These are phyloP conservation scores for Pseudoips prasinana DNA, from an alignment of 2,888 invertebrate genomes.

Conservation along the genomic window DNA sequence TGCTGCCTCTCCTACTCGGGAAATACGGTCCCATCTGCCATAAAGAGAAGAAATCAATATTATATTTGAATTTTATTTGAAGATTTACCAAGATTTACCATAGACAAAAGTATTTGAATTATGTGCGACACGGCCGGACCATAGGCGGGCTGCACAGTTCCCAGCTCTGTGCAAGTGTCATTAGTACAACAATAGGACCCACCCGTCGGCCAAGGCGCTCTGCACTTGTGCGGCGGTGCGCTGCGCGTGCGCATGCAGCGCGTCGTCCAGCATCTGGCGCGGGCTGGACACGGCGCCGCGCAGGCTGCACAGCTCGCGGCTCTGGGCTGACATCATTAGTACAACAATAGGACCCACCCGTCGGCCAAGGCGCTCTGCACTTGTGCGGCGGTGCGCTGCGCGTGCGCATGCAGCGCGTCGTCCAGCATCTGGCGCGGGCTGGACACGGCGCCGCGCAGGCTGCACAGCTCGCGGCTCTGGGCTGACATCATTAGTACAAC, in stretches of 20 bases:
- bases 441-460: constrained; percentile 60
- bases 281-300: constrained; percentile 57
- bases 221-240: constrained; percentile 55
- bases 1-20: constrained; percentile 57
- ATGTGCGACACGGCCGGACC: no score
- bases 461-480: constrained; percentile 71
- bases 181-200: no score
- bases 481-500: constrained; percentile 58
- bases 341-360: constrained; percentile 53
- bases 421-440: constrained; percentile 44
- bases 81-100: no score
- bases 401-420: constrained; percentile 48
- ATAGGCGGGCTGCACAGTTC: no score
- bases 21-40: constrained; percentile 60
- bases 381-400: constrained; percentile 51
- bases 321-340: constrained; percentile 65
- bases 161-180: no score
- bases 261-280: constrained; percentile 42
- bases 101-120: no score
- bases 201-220: constrained; percentile 59
- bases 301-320: constrained; percentile 67
- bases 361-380: constrained; percentile 54
- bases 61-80: no score
- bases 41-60: no score
- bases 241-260: constrained; percentile 49